Conservation (phyloP, 2,888 invertebrate genomes). For the Neoitamus cyanurus region DNA sequence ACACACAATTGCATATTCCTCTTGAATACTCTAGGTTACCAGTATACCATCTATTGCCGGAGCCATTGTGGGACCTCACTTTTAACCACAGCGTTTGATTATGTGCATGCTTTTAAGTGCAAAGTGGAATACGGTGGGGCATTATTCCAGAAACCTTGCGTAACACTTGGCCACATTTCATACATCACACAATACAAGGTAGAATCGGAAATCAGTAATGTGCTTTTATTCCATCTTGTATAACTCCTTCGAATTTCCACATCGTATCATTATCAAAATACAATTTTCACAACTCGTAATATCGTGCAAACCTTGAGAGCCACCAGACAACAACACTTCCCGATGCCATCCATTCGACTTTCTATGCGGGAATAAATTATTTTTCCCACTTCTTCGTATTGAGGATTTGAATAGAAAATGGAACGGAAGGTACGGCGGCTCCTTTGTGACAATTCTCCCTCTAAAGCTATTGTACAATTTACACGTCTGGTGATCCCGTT, state of each 20-base stretch:
- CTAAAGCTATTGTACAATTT: neutral
- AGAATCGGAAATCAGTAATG: neutral
- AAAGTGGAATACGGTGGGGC: too few relatives aligned
- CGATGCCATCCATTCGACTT: neutral
- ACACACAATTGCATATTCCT: too few relatives aligned
- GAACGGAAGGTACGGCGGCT: neutral
- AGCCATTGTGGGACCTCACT: too few relatives aligned
- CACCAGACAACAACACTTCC: neutral
- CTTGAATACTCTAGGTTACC: too few relatives aligned
- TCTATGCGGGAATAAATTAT: neutral
- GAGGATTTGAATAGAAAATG: neutral
- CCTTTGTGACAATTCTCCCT: neutral
- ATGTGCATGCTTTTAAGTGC: too few relatives aligned
- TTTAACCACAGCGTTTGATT: too few relatives aligned
- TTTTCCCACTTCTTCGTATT: neutral
- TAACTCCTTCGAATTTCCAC: neutral
- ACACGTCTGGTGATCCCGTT: neutral
- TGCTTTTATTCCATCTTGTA: neutral
- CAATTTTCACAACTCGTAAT: neutral
- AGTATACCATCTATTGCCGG: too few relatives aligned
- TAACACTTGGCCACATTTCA: too few relatives aligned
- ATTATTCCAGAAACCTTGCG: too few relatives aligned
- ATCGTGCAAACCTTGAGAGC: neutral
- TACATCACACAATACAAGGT: too few relatives aligned
- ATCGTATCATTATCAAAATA: neutral